Evolutionary conservation across 1,140 invertebrate species (phyloP), one percentile per base, ranked within the genome.

Genomic region (Anastrepha ludens): DNA sequence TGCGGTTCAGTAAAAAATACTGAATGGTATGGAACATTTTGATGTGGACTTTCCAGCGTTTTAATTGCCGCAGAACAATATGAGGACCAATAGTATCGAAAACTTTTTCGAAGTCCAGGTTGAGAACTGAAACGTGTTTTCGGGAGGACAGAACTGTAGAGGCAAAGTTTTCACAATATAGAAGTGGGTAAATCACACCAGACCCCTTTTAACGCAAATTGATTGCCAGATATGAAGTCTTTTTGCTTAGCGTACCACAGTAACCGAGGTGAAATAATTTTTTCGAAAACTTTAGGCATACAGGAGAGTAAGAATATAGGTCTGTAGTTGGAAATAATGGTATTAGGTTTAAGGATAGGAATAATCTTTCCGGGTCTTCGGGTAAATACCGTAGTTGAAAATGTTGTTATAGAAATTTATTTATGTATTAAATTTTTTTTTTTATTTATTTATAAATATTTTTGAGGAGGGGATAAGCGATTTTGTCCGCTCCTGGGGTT

Each of bases 371-470:
- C 81, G 60, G 81, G 13, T 6, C 13, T 85, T 44, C 29, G 81
- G 81, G 11, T 58, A 55, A 55, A 85, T 59, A n/a, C 81, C 81
- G 29, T n/a, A 20, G 29, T 85, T 39, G 29, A 59, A 59, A 8
- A 85, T 59, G 29, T 55, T 55, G 20, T 85, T 85, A 11, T 85
- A 85, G n/a, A 85, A 50, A 85, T 55, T 85, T 58, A 85, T 3
- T 55, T 58, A 39, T 29, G 8, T 85, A 29, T 1, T 0, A 29
- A 29, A 29, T 29, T 29, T 29, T 29, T 29, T 29, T 29, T 29
- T 29, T 29, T 29, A 29, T 29, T 29, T 29, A 29, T 29, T 29
- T 29, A 29, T 59, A 58, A 39, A 39, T 85, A 47, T 29, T 17
- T 85, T 85, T 85, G 29, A 58, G 58, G 4, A 59, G 44, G 11